phyloP scores from a whole-genome alignment of 2,797 vertebrate genomes.

The Botia kubotai region DNA sequence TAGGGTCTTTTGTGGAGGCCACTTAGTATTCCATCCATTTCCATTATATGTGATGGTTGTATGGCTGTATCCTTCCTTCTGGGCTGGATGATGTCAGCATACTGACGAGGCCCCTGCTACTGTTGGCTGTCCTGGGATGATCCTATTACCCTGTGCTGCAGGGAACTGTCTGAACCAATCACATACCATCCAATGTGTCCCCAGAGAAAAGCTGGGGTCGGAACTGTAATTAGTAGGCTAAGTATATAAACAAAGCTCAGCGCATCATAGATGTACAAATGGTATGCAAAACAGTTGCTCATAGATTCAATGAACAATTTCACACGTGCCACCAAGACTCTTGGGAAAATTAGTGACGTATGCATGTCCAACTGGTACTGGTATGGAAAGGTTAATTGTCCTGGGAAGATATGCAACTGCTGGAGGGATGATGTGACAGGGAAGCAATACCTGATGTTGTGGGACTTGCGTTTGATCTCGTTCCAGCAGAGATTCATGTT shows the following conservation, averaged over 20 bases:
- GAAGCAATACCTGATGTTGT: slow-evolving; percentile 90
- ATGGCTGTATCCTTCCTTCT: slow-evolving; percentile 43
- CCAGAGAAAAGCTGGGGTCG: slow-evolving; percentile 70
- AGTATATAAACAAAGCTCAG: slow-evolving; percentile 61
- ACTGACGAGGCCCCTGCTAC: slow-evolving; percentile 64
- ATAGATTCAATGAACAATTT: slow-evolving; percentile 6
- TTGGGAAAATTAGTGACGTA: neutral
- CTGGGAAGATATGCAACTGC: slow-evolving; percentile 14
- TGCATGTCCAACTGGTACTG: slow-evolving; percentile 14
- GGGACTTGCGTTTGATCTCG: slow-evolving; percentile 98
- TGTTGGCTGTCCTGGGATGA: slow-evolving; percentile 70
- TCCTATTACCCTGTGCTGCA: slow-evolving; percentile 74
- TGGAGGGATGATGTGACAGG: neutral
- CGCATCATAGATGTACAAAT: slow-evolving; percentile 62
- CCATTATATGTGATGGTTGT: slow-evolving; percentile 56
- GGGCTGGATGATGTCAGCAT: slow-evolving; percentile 69
- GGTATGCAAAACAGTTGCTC: slow-evolving; percentile 62
- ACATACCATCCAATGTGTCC: slow-evolving; percentile 49
- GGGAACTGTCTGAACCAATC: slow-evolving; percentile 75
- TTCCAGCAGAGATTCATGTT: slow-evolving; percentile 99
- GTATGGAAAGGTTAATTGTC: slow-evolving; percentile 5
- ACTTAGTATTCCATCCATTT: slow-evolving; percentile 56
- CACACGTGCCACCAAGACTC: neutral
- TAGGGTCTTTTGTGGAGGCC: slow-evolving; percentile 49
- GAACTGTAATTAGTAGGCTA: slow-evolving; percentile 75